Evolutionary conservation across 2,797 vertebrate species (phyloP).

Genomic region (Crax fasciolata): DNA sequence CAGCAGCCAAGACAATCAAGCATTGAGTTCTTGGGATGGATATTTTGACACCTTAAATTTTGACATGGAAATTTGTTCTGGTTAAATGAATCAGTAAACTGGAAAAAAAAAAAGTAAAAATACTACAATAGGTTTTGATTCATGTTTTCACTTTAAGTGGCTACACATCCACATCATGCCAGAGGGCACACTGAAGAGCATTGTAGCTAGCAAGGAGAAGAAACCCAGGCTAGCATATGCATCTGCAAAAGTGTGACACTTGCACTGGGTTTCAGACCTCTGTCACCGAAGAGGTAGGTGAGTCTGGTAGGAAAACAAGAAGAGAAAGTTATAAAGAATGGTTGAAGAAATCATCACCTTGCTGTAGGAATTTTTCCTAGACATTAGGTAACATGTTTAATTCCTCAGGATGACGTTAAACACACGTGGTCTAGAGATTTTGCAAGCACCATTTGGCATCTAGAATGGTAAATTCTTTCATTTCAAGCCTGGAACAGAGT

Average conservation of each 20-base stretch:
- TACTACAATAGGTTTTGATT: conserved; percentile 63
- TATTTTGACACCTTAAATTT: conserved; percentile 55
- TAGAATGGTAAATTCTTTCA: background rate
- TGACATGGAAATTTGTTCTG: conserved; percentile 21
- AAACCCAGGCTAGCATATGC: background rate
- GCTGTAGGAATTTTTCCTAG: background rate
- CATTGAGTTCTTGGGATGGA: background rate
- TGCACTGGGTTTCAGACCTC: background rate
- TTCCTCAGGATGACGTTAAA: background rate
- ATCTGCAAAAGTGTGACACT: background rate
- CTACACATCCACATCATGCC: background rate
- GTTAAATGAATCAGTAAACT: conserved; percentile 59
- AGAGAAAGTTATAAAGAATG: background rate
- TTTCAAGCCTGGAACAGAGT: background rate
- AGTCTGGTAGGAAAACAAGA: background rate
- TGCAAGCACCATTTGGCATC: background rate
- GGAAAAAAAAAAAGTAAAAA: conserved; percentile 24
- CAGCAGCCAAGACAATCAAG: conserved; percentile 56
- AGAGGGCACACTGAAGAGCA: background rate
- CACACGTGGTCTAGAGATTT: background rate
- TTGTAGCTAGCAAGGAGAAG: background rate
- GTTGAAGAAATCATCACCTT: background rate
- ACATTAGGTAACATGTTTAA: background rate
- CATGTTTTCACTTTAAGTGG: background rate
- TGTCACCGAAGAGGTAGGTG: background rate